Conservation (phyloP, 2,113 vertebrate species). For the Thymallus thymallus region DNA sequence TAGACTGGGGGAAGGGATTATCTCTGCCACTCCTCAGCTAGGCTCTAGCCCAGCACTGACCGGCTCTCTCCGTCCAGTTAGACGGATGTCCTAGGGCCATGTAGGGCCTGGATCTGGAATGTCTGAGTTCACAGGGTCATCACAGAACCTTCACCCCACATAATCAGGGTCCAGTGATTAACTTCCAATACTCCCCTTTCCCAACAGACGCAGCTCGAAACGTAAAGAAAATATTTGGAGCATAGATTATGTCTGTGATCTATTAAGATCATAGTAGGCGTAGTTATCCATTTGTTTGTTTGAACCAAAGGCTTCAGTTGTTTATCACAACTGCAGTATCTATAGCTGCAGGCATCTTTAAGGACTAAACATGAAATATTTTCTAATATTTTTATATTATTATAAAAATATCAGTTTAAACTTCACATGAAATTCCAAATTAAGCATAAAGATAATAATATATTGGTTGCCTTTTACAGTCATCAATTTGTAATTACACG, state of each 20-base stretch:
- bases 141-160: neutral
- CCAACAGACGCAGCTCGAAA: neutral
- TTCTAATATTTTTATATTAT: too few species aligned
- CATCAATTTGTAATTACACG: slow-evolving; percentile 1
- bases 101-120: neutral
- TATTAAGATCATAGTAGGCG: neutral
- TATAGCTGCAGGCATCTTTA: neutral
- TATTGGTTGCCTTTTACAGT: neutral
- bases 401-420: too few species aligned
- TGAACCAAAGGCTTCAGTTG: neutral
- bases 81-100: neutral
- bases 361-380: too few species aligned
- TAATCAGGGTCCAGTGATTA: neutral
- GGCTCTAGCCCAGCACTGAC: neutral
- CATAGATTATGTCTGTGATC: neutral
- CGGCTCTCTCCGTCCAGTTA: neutral
- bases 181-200: neutral
- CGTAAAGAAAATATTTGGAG: neutral
- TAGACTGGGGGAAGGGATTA: slow-evolving; percentile 9
- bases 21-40: neutral
- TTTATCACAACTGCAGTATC: neutral
- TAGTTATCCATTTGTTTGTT: neutral
- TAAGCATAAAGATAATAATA: neutral
- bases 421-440: neutral
- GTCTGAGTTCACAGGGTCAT: slow-evolving; percentile 4